A percentile compares a stretch with the other conserved stretches of the same genome.
phyloP scores from a whole-genome alignment of 2,113 vertebrate species.

The Semnornis frantzii region DNA sequence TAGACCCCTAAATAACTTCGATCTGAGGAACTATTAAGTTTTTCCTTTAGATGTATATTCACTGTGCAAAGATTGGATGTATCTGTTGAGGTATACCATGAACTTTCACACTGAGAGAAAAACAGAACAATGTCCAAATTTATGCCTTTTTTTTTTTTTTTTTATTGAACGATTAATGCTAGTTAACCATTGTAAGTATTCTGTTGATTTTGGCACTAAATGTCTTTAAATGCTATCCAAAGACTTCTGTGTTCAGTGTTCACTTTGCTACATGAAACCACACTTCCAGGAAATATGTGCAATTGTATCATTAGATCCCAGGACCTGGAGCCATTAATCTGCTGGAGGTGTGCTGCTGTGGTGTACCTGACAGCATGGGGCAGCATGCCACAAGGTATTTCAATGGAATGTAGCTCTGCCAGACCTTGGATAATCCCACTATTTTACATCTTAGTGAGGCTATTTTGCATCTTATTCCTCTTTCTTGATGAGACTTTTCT shows the following conservation, averaged over 20 bases:
- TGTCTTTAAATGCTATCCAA: not conserved
- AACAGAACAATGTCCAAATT: not conserved
- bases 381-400: not conserved
- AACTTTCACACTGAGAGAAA: not conserved
- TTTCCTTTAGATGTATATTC: not conserved
- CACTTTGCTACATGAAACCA: not conserved
- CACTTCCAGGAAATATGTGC: not conserved
- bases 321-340: not conserved
- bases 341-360: not conserved
- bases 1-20: not conserved
- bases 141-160: not conserved
- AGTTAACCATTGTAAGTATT: not conserved
- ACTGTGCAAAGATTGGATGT: not conserved
- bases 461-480: not conserved
- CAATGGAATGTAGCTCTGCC: not conserved
- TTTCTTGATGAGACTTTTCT: not conserved
- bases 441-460: not conserved
- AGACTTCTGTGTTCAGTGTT: not conserved
- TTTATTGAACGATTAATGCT: not conserved
- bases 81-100: not conserved
- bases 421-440: not conserved
- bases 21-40: not conserved
- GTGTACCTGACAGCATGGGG: fast-evolving
- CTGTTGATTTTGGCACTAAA: not conserved
- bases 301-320: not conserved